Evolutionary conservation across 2,888 invertebrate genomes (phyloP), one percentile per base, ranked within the genome.

Genomic region (Eupithecia inturbata): DNA sequence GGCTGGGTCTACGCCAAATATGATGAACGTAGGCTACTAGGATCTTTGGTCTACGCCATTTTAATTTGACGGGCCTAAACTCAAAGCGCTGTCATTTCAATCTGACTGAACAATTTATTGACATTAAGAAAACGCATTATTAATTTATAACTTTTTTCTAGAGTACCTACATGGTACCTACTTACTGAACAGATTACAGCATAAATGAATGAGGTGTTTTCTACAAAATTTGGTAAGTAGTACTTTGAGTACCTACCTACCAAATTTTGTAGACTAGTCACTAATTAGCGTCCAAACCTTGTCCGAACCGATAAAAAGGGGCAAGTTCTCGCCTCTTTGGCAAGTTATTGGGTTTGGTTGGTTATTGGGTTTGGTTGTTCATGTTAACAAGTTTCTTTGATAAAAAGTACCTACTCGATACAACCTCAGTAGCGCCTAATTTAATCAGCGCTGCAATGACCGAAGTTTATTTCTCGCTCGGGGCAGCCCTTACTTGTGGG

Each of bases 401-500:
- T 57, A 57, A 57, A 57, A 57, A 26, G 57, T 57, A 57, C n/a
- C n/a, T n/a, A n/a, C 57, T 57, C 73, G 3, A 0, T 4, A 6
- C 57, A 78, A 71, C 70, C 39, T 57, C 64, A 60, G 57, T 31
- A 57, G 66, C 62, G 36, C 63, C 71, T 67, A 75, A 75, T 75
- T 75, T 72, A 75, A 75, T 75, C 72, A 75, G 69, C 45, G 49
- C 62, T 36, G 67, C 72, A 57, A 72, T 72, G 67, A 67, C 53
- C 67, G 69, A 72, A 72, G 75, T 75, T 75, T 75, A 75, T 72
- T 66, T 60, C 67, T 70, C 26, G 67, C 70, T 57, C 57, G 57
- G 26, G 57, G 57, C 81, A 69, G 69, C 49, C 64, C 57, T 75
- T 67, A 67, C 64, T 57, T 57, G 49, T 53, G 53, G 22, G n/a